Percentiles rank a stretch among this genome's conserved stretches.
These are phyloP conservation scores for Parauchenoglanis ngamensis DNA, from an alignment of 2,797 vertebrate species.

Conservation along the genomic window DNA sequence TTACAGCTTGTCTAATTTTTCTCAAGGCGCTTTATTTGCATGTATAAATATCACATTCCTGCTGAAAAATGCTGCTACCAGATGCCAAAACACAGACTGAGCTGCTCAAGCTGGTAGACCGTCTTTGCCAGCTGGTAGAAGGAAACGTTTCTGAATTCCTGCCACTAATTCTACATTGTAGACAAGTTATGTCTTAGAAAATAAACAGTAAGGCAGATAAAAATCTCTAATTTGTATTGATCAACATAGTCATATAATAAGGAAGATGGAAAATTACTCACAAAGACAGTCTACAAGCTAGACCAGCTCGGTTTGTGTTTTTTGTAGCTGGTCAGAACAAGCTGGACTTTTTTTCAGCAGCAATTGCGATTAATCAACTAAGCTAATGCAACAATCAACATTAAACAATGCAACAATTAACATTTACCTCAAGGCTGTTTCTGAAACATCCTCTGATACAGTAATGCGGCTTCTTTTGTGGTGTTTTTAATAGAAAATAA, in stretches of 20 bases:
- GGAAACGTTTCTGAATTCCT: conserved; percentile 24
- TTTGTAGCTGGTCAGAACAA: background rate
- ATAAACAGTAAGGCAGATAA: background rate
- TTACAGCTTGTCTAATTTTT: conserved; percentile 25
- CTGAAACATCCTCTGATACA: conserved; percentile 3
- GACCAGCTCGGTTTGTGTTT: background rate
- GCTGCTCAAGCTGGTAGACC: conserved; percentile 28
- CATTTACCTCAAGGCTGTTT: conserved; percentile 26
- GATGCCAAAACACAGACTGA: conserved; percentile 24
- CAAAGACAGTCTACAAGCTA: background rate
- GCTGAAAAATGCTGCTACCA: conserved; percentile 28
- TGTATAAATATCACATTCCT: conserved; percentile 25
- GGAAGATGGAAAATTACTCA: background rate
- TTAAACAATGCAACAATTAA: conserved; percentile 36
- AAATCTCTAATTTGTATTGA: conserved; percentile 6
- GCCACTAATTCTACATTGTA: conserved; percentile 9
- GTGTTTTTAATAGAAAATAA: conserved; percentile 20
- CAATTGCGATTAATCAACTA: background rate
- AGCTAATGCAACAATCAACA: conserved; percentile 33
- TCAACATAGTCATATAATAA: background rate
- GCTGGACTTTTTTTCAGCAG: conserved; percentile 1
- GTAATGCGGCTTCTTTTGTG: conserved; percentile 5
- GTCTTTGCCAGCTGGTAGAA: conserved; percentile 28
- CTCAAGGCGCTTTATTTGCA: conserved; percentile 24
- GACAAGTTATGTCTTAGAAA: background rate